Evolutionary conservation across 92 coral and sea anemone species (phyloP), one percentile per base, ranked within the genome.

Genomic region (Isaurus tuberculatus): DNA sequence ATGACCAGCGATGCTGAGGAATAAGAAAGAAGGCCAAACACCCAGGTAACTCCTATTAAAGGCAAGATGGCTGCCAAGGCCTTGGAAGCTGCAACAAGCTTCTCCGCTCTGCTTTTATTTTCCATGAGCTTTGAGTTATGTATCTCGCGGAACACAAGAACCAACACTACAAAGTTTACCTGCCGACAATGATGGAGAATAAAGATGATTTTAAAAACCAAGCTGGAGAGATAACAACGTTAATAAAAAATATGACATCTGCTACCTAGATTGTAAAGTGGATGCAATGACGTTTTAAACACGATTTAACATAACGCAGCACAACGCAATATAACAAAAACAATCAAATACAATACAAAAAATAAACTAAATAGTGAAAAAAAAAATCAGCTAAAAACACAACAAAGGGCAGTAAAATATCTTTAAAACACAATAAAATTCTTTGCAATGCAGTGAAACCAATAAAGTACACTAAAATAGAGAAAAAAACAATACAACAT

Each of bases 11-110:
- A 57, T 10, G 88, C 89, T 19, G 87, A 87, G 44, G 83, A 70
- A 69, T 83, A 87, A 2, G 90, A 86, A 13, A 91, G 57, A 43
- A 91, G 61, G 11, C 91, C 94, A 40, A 91, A 88, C 65, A 73
- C 42, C 94, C 94, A 91, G 17, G 94, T 88, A 36, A 88, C 58
- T 33, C 94, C 94, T 1, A 91, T 73, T 7, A 91, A 72, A 6
- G 94, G 94, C 49, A 91, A 31, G 25, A 91, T 85, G 13, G 86
- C 70, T 11, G 84, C 79, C 16, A 88, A 71, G 15, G 94, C 94
- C 61, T 89, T 74, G 14, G 84, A 65, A 2, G 86, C 73, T 26
- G 86, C 80, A 11, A 65, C 65, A 0, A 88, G 44, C 44, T 85
- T 89, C 22, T 84, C 88, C 2, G 75, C 72, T 29, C 73, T 69